A percentile compares a stretch with the other conserved stretches of the same genome.
Conservation (phyloP, 2,797 vertebrate species). For the Craterocephalus amniculus region DNA sequence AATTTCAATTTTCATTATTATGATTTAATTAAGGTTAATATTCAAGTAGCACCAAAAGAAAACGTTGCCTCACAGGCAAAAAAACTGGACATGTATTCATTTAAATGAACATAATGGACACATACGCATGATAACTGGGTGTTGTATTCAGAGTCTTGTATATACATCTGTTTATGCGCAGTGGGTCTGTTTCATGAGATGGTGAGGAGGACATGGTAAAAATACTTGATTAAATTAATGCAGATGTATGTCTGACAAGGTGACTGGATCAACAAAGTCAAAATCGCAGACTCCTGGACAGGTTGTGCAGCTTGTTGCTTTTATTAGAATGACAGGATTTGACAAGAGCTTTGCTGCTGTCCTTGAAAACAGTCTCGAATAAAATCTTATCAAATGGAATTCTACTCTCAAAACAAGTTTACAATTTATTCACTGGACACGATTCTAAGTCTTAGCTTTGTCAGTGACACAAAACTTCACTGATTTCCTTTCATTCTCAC, state of each 20-base stretch:
- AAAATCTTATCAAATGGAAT: neutral
- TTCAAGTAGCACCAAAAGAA: neutral
- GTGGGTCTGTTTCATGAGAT: neutral
- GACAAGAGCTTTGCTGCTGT: neutral
- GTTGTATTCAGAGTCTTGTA: neutral
- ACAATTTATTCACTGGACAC: neutral
- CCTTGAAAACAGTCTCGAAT: slow-evolving; percentile 2
- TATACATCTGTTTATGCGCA: neutral
- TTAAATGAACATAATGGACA: neutral
- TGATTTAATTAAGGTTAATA: neutral
- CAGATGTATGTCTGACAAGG: neutral
- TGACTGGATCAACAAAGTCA: slow-evolving; percentile 3
- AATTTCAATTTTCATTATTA: neutral
- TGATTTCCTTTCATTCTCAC: slow-evolving; percentile 2
- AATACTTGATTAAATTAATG: neutral
- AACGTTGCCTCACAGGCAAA: too few relatives aligned
- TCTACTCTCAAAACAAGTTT: neutral
- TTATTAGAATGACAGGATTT: neutral
- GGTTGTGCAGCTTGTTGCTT: neutral
- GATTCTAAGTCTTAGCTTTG: neutral
- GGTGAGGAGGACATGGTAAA: neutral
- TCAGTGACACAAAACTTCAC: neutral
- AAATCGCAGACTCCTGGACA: neutral
- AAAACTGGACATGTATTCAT: neutral
- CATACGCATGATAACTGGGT: neutral